Evolutionary conservation across 2,113 vertebrate genomes (phyloP).

Genomic region (Plotosus lineatus): DNA sequence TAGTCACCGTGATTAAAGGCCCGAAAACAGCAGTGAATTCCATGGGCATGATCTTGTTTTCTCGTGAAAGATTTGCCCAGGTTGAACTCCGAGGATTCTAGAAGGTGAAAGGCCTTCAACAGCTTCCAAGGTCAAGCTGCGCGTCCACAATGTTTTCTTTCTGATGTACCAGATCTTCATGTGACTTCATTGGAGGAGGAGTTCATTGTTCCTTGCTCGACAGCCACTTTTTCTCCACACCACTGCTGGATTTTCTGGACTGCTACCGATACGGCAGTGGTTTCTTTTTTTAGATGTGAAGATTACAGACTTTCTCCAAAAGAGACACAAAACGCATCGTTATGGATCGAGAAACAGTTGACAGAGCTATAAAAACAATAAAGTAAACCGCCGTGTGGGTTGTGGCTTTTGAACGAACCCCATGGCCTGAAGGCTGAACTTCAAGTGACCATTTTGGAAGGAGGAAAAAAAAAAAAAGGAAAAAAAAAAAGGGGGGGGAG

Average conservation of each 20-base stretch:
- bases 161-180: too few relatives aligned
- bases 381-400: background rate
- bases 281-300: background rate
- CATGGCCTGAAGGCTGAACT: background rate
- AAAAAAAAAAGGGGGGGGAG: background rate
- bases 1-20: slow-evolving; percentile 39
- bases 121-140: slow-evolving; percentile 27
- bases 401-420: background rate
- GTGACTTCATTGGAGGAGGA: background rate
- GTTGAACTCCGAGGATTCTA: slow-evolving; percentile 25
- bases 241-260: background rate
- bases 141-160: background rate
- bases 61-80: slow-evolving; percentile 26
- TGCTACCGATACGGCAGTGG: background rate
- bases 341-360: background rate
- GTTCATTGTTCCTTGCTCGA: background rate
- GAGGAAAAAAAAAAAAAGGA: background rate
- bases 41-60: slow-evolving; percentile 31
- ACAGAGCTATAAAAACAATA: slow-evolving; percentile 11
- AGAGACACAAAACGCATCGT: background rate
- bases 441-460: background rate
- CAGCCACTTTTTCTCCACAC: background rate
- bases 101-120: background rate
- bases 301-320: background rate
- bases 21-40: slow-evolving; percentile 44